Conservation (phyloP, 2,113 vertebrate species). For the Anoura caudifer region DNA sequence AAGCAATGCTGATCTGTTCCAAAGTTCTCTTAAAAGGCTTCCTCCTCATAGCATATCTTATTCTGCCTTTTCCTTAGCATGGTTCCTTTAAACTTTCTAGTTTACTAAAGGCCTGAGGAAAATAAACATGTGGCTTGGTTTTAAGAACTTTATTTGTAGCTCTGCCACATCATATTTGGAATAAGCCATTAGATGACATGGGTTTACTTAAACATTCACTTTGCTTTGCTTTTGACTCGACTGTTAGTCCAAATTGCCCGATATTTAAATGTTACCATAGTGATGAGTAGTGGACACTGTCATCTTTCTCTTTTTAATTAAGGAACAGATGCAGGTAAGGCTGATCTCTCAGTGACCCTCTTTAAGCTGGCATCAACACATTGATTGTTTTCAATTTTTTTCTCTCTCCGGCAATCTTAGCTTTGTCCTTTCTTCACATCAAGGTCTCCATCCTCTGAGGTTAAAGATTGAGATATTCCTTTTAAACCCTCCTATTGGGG, state of each 20-base stretch:
- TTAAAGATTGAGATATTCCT: slow-evolving; percentile 70
- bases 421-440: slow-evolving; percentile 72
- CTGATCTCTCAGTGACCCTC: slow-evolving; percentile 82
- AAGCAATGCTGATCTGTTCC: neutral
- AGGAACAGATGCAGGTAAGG: slow-evolving; percentile 79
- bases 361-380: slow-evolving; percentile 78
- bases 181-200: neutral
- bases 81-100: slow-evolving; percentile 27
- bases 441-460: slow-evolving; percentile 73
- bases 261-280: slow-evolving; percentile 81
- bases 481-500: slow-evolving; percentile 50
- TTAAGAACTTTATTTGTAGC: neutral
- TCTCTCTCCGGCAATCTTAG: slow-evolving; percentile 64
- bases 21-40: neutral
- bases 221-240: slow-evolving; percentile 16
- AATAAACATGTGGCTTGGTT: neutral
- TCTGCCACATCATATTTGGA: neutral
- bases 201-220: neutral
- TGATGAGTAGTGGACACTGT: slow-evolving; percentile 80
- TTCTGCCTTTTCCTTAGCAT: neutral
- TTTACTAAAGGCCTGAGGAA: neutral
- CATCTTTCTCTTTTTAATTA: slow-evolving; percentile 80
- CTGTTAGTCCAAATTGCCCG: slow-evolving; percentile 56
- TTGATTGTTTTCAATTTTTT: slow-evolving; percentile 80
- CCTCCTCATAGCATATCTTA: neutral